A percentile compares a stretch with the other conserved stretches of the same genome.
Evolutionary conservation across 2,113 vertebrate genomes (phyloP).

Genomic region (Ctenomys sociabilis): DNA sequence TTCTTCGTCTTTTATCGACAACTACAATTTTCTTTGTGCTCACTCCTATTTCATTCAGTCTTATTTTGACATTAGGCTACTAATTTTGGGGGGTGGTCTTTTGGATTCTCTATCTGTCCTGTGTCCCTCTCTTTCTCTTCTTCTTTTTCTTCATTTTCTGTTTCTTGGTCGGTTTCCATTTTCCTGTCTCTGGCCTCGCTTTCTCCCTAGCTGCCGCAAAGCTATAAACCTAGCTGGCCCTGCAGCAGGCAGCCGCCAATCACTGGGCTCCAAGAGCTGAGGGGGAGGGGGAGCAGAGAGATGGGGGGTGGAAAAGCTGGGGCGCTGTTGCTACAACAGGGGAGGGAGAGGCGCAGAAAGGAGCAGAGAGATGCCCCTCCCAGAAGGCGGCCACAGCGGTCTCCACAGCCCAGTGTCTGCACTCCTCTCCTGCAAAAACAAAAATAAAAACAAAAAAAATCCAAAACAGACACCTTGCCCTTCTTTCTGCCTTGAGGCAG

Average conservation of each 20-base stretch:
- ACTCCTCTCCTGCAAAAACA: neutral
- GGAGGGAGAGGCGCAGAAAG: constrained; percentile 53
- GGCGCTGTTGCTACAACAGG: constrained; percentile 64
- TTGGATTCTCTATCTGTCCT: neutral
- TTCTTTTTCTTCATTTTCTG: constrained; percentile 13
- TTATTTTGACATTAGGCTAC: neutral
- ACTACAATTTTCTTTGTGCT: constrained; percentile 14
- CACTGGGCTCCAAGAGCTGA: constrained; percentile 67
- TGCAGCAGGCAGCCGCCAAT: constrained; percentile 81
- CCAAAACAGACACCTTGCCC: neutral
- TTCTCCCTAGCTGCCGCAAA: constrained; percentile 78
- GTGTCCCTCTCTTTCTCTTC: neutral
- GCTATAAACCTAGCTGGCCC: constrained; percentile 76
- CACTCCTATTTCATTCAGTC: constrained; percentile 4
- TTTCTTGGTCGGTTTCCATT: constrained; percentile 76
- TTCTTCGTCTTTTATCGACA: constrained; percentile 7
- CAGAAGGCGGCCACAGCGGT: neutral
- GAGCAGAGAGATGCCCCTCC: constrained; percentile 52
- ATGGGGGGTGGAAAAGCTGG: constrained; percentile 52
- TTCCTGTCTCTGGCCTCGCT: constrained; percentile 72
- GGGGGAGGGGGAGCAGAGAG: constrained; percentile 63
- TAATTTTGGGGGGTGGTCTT: constrained; percentile 5
- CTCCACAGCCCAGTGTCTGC: neutral
- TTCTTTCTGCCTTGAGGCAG: neutral
- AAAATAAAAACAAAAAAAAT: neutral